Conservation (phyloP, 2,113 vertebrate species). For the Corythaeola cristata region DNA sequence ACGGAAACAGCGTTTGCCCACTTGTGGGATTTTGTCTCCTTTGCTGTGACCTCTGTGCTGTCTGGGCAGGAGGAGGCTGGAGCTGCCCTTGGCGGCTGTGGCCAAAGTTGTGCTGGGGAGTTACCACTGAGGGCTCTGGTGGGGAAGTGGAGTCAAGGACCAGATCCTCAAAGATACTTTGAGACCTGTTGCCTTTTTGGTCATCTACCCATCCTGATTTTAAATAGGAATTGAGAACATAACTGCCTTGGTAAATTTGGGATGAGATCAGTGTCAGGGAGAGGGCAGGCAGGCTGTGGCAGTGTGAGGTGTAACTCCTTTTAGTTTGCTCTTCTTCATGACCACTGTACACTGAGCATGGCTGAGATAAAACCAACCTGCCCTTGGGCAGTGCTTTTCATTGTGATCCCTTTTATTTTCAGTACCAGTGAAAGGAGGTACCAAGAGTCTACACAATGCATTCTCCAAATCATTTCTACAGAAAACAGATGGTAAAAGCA, state of each 20-base stretch:
- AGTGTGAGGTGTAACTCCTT: background rate
- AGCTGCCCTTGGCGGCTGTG: background rate
- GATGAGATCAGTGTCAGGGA: background rate
- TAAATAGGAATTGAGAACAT: background rate
- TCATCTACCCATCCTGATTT: background rate
- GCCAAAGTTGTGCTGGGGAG: background rate
- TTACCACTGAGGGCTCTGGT: background rate
- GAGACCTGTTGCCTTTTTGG: background rate
- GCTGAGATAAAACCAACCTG: background rate
- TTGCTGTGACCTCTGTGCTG: background rate
- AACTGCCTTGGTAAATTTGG: background rate
- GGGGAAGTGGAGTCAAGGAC: background rate
- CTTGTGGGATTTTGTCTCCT: background rate
- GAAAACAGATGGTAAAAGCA: background rate
- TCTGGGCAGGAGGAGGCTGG: rapidly evolving
- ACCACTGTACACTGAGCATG: background rate
- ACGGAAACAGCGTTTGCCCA: background rate
- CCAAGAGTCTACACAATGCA: background rate
- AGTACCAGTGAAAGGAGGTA: background rate
- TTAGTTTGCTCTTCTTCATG: background rate
- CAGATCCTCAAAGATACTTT: background rate
- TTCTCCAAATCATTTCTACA: background rate
- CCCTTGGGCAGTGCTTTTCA: background rate
- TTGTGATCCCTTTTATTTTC: background rate
- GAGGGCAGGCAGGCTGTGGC: background rate